phyloP scores from a whole-genome alignment of 2,797 vertebrate genomes.

The Peromyscus attwateri region DNA sequence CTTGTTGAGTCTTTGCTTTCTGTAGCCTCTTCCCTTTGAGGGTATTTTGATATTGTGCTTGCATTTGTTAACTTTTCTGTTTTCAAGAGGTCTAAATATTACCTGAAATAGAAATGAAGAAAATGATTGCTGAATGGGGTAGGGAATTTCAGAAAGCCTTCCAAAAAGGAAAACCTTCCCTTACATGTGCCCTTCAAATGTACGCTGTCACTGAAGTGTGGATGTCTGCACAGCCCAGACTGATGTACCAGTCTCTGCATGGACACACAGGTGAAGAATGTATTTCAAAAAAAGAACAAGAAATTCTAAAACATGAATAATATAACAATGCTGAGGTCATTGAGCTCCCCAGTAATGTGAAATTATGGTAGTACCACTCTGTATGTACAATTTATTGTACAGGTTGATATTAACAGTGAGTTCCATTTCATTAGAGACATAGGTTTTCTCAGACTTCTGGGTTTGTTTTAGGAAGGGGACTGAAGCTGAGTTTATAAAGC shows the following conservation, averaged over 20 bases:
- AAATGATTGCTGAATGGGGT: background rate
- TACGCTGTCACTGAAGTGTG: background rate
- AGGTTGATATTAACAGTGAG: background rate
- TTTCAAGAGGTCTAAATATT: background rate
- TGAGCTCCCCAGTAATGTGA: background rate
- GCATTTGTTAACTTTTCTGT: background rate
- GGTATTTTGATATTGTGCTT: fast-evolving
- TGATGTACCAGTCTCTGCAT: background rate
- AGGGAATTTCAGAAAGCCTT: background rate
- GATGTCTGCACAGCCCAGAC: background rate
- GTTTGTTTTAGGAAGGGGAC: background rate
- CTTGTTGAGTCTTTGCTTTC: background rate
- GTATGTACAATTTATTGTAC: background rate
- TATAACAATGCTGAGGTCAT: background rate
- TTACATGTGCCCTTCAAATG: fast-evolving
- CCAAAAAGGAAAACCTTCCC: background rate
- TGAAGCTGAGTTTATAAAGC: background rate
- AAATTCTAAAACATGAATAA: too few species aligned
- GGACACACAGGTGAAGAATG: fast-evolving
- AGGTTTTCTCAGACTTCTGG: background rate
- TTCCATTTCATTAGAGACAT: background rate
- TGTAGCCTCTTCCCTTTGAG: too few species aligned
- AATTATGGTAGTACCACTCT: too few species aligned
- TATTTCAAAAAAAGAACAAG: background rate
- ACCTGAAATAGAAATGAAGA: background rate